Conservation (phyloP, 2,888 invertebrate genomes). For the Xiphydria camelus region DNA sequence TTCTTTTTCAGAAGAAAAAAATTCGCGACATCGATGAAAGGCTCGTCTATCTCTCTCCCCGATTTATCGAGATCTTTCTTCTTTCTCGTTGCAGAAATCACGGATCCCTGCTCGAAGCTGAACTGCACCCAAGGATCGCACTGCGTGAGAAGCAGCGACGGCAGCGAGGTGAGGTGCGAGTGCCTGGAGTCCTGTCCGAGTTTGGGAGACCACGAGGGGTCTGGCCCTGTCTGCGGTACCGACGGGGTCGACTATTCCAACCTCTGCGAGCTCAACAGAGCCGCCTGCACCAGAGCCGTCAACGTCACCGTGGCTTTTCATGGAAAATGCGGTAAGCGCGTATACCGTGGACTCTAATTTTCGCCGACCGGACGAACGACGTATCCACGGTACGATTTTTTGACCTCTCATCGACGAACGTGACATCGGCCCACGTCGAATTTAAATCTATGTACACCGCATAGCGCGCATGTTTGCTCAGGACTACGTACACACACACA, state of each 20-base stretch:
- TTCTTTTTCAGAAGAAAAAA: too few species aligned
- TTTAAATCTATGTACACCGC: too few species aligned
- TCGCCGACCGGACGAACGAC: too few species aligned
- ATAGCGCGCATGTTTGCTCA: too few species aligned
- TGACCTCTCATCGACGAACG: too few species aligned
- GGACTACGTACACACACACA: too few species aligned
- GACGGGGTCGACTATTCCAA: slow-evolving; percentile 84
- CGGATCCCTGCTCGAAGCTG: slow-evolving; percentile 64
- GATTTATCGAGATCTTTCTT: too few species aligned
- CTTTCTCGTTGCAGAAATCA: slow-evolving; percentile 49
- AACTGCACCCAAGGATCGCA: slow-evolving; percentile 64
- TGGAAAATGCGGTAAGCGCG: slow-evolving; percentile 88
- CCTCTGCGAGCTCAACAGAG: slow-evolving; percentile 80
- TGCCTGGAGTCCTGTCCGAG: slow-evolving; percentile 79
- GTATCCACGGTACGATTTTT: too few species aligned
- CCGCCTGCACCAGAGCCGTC: slow-evolving; percentile 74
- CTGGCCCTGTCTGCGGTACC: slow-evolving; percentile 79
- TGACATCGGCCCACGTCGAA: too few species aligned
- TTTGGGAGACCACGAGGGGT: slow-evolving; percentile 81
- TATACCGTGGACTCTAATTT: too few species aligned
- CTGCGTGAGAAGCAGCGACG: slow-evolving; percentile 67
- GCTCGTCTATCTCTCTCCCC: too few species aligned
- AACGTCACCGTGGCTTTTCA: slow-evolving; percentile 81
- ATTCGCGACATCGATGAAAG: too few species aligned
- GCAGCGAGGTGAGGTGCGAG: slow-evolving; percentile 73